phyloP scores from a whole-genome alignment of 2,888 invertebrate species.

The Tinea pellionella region DNA sequence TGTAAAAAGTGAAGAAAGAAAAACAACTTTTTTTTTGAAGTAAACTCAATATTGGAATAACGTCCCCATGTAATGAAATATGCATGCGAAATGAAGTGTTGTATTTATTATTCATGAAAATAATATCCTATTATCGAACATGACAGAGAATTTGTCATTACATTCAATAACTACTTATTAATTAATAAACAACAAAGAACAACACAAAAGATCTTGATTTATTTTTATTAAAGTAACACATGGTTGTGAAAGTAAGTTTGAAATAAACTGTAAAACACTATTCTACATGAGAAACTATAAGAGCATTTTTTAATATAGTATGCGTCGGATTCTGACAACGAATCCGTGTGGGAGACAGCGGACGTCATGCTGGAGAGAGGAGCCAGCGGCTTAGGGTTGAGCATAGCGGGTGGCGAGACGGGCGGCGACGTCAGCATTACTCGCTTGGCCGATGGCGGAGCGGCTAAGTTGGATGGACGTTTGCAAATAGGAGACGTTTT shows the following conservation, averaged over 20 bases:
- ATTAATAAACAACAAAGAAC: neutral
- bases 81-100: slow-evolving; percentile 9
- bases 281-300: neutral
- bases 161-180: neutral
- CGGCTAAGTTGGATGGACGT: slow-evolving; percentile 87
- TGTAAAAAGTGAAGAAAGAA: too few relatives aligned
- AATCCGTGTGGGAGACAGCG: slow-evolving; percentile 91
- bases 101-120: slow-evolving; percentile 11
- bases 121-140: slow-evolving; percentile 7
- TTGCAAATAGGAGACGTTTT: slow-evolving; percentile 96
- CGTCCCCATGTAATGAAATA: neutral
- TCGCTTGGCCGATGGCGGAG: slow-evolving; percentile 93
- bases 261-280: neutral
- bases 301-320: slow-evolving; percentile 28
- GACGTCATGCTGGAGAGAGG: slow-evolving; percentile 91
- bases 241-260: too few relatives aligned
- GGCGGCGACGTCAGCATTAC: slow-evolving; percentile 97
- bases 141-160: neutral
- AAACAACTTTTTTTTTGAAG: neutral
- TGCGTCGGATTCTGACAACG: slow-evolving; percentile 55
- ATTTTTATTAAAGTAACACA: too few relatives aligned
- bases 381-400: slow-evolving; percentile 93
- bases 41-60: neutral
- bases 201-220: too few relatives aligned
- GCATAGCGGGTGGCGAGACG: slow-evolving; percentile 98